Conservation (phyloP, 2,888 invertebrate genomes). For the Orthonychiurus folsomi region DNA sequence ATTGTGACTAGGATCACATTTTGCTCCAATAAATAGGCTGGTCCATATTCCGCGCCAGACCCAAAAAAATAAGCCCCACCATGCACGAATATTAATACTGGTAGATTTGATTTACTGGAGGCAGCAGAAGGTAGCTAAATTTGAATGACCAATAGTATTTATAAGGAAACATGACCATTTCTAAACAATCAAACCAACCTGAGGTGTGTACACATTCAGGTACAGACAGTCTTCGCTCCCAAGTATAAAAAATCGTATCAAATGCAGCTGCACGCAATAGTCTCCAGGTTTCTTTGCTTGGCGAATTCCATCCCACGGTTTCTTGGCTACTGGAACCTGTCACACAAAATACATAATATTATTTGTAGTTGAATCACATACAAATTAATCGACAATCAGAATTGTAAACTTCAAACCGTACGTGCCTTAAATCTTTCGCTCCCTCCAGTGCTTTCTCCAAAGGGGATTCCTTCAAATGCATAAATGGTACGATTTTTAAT, state of each 20-base stretch:
- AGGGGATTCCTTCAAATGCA: constrained; percentile 24
- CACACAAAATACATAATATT: neutral
- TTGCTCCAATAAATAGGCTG: constrained; percentile 26
- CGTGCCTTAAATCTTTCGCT: constrained; percentile 2
- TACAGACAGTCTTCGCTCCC: constrained; percentile 12
- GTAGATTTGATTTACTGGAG: constrained; percentile 9
- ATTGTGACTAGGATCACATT: constrained; percentile 32
- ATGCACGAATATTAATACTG: constrained; percentile 29
- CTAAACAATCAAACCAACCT: too few relatives aligned
- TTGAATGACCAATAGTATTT: too few relatives aligned
- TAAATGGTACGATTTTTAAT: constrained; percentile 13
- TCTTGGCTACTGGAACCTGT: neutral
- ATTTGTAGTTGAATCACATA: neutral
- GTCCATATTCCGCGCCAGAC: constrained; percentile 26
- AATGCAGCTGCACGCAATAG: constrained; percentile 6
- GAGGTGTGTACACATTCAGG: constrained; percentile 11
- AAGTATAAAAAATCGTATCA: neutral
- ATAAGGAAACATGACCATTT: too few relatives aligned
- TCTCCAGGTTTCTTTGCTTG: constrained; percentile 2
- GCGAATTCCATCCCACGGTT: constrained; percentile 8
- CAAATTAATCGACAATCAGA: neutral
- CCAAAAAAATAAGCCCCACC: constrained; percentile 22
- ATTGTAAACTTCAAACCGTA: neutral
- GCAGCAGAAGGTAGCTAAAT: too few relatives aligned
- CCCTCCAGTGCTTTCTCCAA: constrained; percentile 16